Conservation (phyloP, 2,113 vertebrate species). For the Cygnus atratus region DNA sequence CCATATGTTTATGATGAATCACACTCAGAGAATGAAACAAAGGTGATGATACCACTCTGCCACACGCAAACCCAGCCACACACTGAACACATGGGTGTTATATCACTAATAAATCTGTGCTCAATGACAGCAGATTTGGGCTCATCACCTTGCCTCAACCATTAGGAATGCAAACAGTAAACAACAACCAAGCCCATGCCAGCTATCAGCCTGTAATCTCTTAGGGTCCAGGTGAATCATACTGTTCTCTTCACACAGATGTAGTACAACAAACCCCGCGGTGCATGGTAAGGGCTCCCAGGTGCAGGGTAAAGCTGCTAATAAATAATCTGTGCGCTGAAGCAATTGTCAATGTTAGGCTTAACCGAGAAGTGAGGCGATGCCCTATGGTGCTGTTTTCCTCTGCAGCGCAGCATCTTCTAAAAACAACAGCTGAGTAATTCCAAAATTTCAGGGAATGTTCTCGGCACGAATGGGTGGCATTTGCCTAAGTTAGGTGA, state of each 20-base stretch:
- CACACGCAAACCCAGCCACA: background rate
- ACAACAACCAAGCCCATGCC: fast-evolving
- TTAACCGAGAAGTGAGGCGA: background rate
- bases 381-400: background rate
- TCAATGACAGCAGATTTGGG: background rate
- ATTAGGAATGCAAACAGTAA: background rate
- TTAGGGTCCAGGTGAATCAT: background rate
- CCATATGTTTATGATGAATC: background rate
- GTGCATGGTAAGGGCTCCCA: background rate
- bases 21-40: background rate
- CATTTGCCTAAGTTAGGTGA: background rate
- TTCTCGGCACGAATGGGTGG: fast-evolving
- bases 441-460: background rate
- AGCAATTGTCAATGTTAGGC: background rate
- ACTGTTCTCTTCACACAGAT: background rate
- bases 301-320: background rate
- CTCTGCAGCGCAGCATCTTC: background rate
- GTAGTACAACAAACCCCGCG: fast-evolving
- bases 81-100: fast-evolving
- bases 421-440: background rate
- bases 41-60: background rate
- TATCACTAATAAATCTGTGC: background rate
- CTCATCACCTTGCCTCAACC: background rate
- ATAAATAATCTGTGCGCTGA: background rate
- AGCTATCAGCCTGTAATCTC: background rate